A percentile compares a stretch with the other conserved stretches of the same genome.
phyloP scores from a whole-genome alignment of 2,888 invertebrate species.

The Thumatha senex region DNA sequence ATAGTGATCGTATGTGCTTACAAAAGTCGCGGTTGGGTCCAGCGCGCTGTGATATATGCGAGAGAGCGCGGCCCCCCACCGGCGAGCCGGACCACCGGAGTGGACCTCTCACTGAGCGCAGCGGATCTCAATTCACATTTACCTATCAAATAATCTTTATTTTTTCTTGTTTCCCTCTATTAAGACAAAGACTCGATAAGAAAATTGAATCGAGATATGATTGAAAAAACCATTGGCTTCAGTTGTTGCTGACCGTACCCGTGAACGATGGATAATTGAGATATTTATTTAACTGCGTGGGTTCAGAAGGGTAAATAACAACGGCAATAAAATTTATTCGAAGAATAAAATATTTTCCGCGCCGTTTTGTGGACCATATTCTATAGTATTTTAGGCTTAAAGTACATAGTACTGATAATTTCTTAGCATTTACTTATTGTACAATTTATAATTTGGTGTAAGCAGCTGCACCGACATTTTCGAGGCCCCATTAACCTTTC shows the following conservation, averaged over 20 bases:
- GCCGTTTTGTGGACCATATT: conserved; percentile 2
- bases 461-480: too few relatives aligned
- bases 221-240: conserved; percentile 34
- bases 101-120: conserved; percentile 43
- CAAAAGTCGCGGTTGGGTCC: conserved; percentile 34
- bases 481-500: too few relatives aligned
- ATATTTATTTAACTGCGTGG: conserved; percentile 33
- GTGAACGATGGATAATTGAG: conserved; percentile 37
- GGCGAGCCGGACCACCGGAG: conserved; percentile 47
- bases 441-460: too few relatives aligned
- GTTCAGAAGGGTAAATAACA: conserved; percentile 3
- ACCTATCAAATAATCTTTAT: conserved; percentile 35
- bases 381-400: too few relatives aligned
- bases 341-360: conserved; percentile 2
- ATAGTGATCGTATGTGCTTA: conserved; percentile 31
- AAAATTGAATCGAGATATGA: conserved; percentile 27
- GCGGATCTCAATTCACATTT: conserved; percentile 20
- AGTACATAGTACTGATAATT: too few relatives aligned
- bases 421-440: too few relatives aligned
- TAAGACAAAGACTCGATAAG: conserved; percentile 31
- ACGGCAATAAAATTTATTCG: conserved; percentile 7
- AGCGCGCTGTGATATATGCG: conserved; percentile 32
- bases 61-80: conserved; percentile 38
- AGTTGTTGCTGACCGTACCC: conserved; percentile 35
- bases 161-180: conserved; percentile 28